A percentile compares a stretch with the other conserved stretches of the same genome.
Evolutionary conservation across 2,113 vertebrate species (phyloP).

Genomic region (Periophthalmodon schlosseri): DNA sequence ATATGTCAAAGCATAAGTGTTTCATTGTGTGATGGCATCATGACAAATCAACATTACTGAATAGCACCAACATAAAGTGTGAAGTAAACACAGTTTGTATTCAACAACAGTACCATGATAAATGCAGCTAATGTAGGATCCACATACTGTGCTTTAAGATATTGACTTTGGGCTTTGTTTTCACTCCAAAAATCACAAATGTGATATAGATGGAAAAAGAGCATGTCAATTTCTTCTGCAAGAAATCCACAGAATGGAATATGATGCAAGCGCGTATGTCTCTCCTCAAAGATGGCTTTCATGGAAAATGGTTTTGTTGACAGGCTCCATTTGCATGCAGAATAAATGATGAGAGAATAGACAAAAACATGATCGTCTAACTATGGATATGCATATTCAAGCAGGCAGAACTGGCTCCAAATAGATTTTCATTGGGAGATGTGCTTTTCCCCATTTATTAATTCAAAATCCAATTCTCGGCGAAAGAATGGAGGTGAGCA

Average conservation of each 20-base stretch:
- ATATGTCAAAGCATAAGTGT: conserved; percentile 57
- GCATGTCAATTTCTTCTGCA: conserved; percentile 32
- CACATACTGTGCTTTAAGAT: conserved; percentile 46
- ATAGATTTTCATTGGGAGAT: conserved; percentile 64
- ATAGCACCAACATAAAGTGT: conserved; percentile 24
- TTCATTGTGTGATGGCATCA: conserved; percentile 61
- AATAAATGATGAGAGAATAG: conserved; percentile 64
- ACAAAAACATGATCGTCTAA: conserved; percentile 45
- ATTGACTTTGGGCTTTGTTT: conserved; percentile 55
- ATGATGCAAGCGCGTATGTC: conserved; percentile 50
- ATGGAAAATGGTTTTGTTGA: conserved; percentile 67
- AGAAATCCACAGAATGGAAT: conserved; percentile 48
- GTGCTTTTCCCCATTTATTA: conserved; percentile 62
- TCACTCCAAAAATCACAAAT: conserved; percentile 57
- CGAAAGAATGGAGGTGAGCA: conserved; percentile 65
- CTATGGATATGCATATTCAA: conserved; percentile 73
- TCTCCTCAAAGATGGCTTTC: conserved; percentile 56
- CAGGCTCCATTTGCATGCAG: conserved; percentile 54
- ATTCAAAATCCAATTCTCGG: conserved; percentile 66
- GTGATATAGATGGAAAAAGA: conserved; percentile 40
- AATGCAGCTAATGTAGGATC: conserved; percentile 48
- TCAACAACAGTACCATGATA: conserved; percentile 49
- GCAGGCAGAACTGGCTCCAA: conserved; percentile 58
- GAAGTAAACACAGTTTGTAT: conserved; percentile 54
- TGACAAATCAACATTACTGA: conserved; percentile 65